Percentiles rank a stretch among this genome's conserved stretches.
phyloP scores from a whole-genome alignment of 2,113 vertebrate species.

The Pantherophis guttatus region DNA sequence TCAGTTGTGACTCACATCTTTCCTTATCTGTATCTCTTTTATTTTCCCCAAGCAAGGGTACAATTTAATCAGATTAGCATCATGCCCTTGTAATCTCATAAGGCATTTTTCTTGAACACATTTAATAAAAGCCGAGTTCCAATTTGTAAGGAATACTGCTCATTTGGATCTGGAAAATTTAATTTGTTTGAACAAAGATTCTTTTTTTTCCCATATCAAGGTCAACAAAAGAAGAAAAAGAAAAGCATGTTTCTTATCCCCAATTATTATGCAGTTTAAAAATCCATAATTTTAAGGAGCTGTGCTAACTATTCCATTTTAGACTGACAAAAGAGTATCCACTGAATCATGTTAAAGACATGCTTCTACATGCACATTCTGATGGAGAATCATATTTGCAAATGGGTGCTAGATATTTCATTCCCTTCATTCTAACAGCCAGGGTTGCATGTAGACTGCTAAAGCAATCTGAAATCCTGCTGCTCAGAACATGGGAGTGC shows the following conservation, averaged over 20 bases:
- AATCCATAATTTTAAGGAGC: neutral
- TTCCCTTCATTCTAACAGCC: neutral
- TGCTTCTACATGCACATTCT: neutral
- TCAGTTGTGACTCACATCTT: slow-evolving; percentile 29
- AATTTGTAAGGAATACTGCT: slow-evolving; percentile 67
- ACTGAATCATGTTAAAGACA: neutral
- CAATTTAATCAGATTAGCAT: slow-evolving; percentile 66
- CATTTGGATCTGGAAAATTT: slow-evolving; percentile 72
- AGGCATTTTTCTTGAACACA: slow-evolving; percentile 71
- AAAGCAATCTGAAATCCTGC: neutral
- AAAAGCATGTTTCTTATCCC: neutral
- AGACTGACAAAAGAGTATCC: neutral
- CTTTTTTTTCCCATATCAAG: slow-evolving; percentile 15
- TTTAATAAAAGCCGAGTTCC: slow-evolving; percentile 72
- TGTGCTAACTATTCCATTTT: neutral
- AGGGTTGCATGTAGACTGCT: neutral
- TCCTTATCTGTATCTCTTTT: slow-evolving; percentile 39
- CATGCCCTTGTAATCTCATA: slow-evolving; percentile 61
- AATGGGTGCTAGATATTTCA: neutral
- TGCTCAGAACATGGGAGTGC: neutral
- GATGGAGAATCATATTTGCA: neutral
- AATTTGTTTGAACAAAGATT: slow-evolving; percentile 67
- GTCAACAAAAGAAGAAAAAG: slow-evolving; percentile 12
- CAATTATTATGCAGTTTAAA: neutral
- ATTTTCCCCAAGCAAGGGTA: slow-evolving; percentile 44